Base-by-base conservation (phyloP, 1,140 invertebrate species). In the Drosophila malerkotliana region DNA sequence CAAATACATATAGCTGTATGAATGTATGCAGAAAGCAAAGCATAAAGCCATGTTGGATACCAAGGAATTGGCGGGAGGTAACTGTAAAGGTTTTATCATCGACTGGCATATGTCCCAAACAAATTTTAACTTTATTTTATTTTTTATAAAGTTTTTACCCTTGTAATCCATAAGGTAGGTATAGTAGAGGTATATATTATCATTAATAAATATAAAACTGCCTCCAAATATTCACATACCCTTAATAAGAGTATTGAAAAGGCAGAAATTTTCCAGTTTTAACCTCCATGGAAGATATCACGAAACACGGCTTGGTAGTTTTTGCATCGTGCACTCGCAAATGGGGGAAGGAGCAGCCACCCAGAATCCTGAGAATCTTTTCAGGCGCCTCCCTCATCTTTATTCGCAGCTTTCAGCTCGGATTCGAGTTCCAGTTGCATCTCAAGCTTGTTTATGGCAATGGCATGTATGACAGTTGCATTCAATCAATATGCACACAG, bases 391-490 rank as follows among this genome's bases (percentile, higher is more conserved):
- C 41, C 6, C 24, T 34, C 9, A 48, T 24, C 32, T 12, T 15
- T 34, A 34, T 21, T 9, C 21, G n/a, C 55, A 26, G 21, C 9
- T 24, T n/a, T 26, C 47, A 39, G 39, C 12, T 32, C 8, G 30
- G 58, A 48, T 30, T 72, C 15, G 18, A 71, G 51, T 18, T 67
- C 34, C 71, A 59, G 51, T 67, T 45, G 47, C 55, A 58, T 30
- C 51, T 61, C 10, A 41, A 61, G 72, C 79, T 74, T 82, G 79
- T 81, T 82, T 82, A 82, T 82, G 79, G 58, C 78, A 77, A 63
- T 73, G 73, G 68, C 79, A 81, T 81, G 79, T 81, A 81, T 81
- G 79, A 81, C 79, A 81, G 79, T 81, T 81, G 79, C 79, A 77
- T 81, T 81, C 79, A 81, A 81, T 81, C 79, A 81, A 81, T 81